Evolutionary conservation across 2,113 vertebrate species (phyloP), one percentile per base, ranked within the genome.

Genomic region (Macquaria ambigua): DNA sequence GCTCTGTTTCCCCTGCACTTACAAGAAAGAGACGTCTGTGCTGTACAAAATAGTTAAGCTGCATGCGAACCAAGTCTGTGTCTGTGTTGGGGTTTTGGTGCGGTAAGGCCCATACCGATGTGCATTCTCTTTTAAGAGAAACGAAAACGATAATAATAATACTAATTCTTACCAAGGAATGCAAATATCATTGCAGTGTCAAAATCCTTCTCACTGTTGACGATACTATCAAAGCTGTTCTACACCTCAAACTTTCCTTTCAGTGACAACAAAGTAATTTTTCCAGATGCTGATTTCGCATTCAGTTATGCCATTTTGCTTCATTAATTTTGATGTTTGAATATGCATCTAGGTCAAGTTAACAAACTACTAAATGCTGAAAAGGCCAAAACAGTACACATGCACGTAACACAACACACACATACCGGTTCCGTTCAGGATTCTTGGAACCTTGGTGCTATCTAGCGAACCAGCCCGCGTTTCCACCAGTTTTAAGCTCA

Each of bases 1-100:
- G 68, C 67, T 66, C 50, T 18, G 43, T 66, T 75, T 79, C 18
- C 14, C 18, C 31, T 76, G 53, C 15, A n/a, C 12, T 48, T 20
- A 43, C n/a, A 59, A 55, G 5, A 79, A 14, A 58, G 59, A 50
- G 21, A 56, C 4, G 12, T 1, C 20, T 37, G 58, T 28, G 48
- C n/a, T 64, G 18, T 14, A n/a, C 12, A 46, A 10, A 81, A 31
- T 43, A 61, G 56, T 25, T 61, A 21, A 20, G 21, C 6, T 21
- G 16, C n/a, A 34, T 48, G 11, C 8, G 43, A 50, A 8, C 28
- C 1, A 2, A 67, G 14, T 5, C 3, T 52, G 50, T 6, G 6
- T 56, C n/a, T 61, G 53, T 34, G 34, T 55, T 39, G 23, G 0
- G 46, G 34, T 70, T 71, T 69, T 69, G 56, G 8, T 20, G 4